These are phyloP conservation scores for Oxystoma pomonae DNA, from an alignment of 2,888 invertebrate genomes.

Conservation along the genomic window DNA sequence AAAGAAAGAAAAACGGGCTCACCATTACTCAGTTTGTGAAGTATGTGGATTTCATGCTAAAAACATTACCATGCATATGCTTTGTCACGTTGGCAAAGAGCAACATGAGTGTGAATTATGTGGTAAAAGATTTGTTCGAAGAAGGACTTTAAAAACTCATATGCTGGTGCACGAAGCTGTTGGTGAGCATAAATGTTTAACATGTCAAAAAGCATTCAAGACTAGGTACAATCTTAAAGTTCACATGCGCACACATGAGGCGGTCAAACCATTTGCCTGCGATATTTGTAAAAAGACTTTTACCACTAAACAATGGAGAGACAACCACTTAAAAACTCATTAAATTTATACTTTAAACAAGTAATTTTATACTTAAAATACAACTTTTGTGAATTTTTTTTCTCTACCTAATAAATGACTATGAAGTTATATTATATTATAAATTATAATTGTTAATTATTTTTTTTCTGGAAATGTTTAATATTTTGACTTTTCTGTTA, in stretches of 20 bases:
- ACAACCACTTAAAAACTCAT: slow-evolving; percentile 50
- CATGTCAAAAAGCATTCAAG: slow-evolving; percentile 49
- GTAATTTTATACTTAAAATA: too few species aligned
- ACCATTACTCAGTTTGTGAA: slow-evolving; percentile 13
- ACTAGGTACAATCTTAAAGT: slow-evolving; percentile 29
- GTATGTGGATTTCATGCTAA: slow-evolving; percentile 19
- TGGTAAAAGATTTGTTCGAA: slow-evolving; percentile 29
- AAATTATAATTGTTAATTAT: too few species aligned
- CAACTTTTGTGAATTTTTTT: too few species aligned
- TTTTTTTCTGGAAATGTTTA: too few species aligned
- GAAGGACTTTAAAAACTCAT: slow-evolving; percentile 27
- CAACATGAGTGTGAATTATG: slow-evolving; percentile 24
- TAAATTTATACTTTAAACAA: too few species aligned
- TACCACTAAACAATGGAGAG: slow-evolving; percentile 40
- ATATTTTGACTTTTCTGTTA: too few species aligned
- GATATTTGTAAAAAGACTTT: slow-evolving; percentile 41
- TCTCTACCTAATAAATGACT: too few species aligned
- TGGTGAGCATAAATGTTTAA: slow-evolving; percentile 48
- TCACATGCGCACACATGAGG: slow-evolving; percentile 31
- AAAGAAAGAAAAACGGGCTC: slow-evolving; percentile 13
- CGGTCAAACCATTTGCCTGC: slow-evolving; percentile 36
- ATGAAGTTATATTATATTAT: too few species aligned
- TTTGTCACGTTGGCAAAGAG: slow-evolving; percentile 17
- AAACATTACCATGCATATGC: slow-evolving; percentile 21
- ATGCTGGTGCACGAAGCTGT: slow-evolving; percentile 43